Evolutionary conservation across 2,113 vertebrate species (phyloP).

Genomic region (Heterocephalus glaber): DNA sequence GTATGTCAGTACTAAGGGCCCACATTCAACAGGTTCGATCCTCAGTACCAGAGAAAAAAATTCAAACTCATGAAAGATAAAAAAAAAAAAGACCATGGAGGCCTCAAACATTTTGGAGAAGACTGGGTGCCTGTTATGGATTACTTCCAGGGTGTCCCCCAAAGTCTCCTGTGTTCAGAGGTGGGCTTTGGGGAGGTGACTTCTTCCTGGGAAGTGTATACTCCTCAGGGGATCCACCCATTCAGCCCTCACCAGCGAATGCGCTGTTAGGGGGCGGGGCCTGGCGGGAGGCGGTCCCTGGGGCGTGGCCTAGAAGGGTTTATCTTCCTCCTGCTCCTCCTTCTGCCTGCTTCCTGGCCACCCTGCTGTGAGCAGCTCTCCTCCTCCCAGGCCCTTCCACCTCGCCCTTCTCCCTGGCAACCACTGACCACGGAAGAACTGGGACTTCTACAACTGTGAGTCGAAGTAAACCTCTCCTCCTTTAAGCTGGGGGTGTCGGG

Average conservation of each 20-base stretch:
- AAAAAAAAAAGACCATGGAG: neutral
- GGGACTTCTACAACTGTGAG: neutral
- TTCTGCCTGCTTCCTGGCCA: neutral
- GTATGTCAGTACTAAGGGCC: neutral
- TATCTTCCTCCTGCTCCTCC: neutral
- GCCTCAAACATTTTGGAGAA: neutral
- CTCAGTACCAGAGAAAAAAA: neutral
- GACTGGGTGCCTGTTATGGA: neutral
- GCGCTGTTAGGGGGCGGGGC: neutral
- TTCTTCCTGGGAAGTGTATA: neutral
- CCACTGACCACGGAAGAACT: neutral
- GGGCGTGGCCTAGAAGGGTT: neutral
- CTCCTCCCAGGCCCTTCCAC: neutral
- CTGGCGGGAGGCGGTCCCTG: neutral
- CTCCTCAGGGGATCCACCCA: neutral
- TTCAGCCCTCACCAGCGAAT: neutral
- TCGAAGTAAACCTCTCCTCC: neutral
- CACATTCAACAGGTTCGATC: neutral
- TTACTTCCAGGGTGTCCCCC: neutral
- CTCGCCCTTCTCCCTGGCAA: too few species aligned
- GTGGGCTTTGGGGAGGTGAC: neutral
- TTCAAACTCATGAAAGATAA: neutral
- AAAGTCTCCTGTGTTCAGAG: neutral
- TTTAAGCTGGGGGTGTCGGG: neutral
- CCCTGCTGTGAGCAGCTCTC: neutral